Conservation (phyloP, 2,888 invertebrate genomes). For the Pheosia gnoma region DNA sequence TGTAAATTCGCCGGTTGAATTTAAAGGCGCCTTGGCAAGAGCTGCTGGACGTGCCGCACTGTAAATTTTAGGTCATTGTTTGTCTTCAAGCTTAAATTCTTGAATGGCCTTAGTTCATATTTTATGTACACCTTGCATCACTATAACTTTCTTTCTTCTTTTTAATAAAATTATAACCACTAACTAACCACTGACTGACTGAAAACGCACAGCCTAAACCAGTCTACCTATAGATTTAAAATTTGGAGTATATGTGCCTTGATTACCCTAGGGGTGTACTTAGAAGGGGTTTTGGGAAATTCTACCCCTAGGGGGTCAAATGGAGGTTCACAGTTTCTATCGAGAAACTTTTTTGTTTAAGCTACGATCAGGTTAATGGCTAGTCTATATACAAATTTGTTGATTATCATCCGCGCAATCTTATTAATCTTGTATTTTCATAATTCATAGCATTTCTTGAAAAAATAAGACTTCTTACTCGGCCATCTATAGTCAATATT, state of each 20-base stretch:
- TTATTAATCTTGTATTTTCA: background rate
- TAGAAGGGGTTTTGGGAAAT: too few relatives aligned
- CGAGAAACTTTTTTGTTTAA: too few relatives aligned
- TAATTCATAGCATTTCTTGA: conserved; percentile 9
- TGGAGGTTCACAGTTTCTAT: too few relatives aligned
- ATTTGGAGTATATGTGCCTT: too few relatives aligned
- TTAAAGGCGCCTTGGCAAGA: conserved; percentile 20
- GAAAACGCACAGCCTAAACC: too few relatives aligned
- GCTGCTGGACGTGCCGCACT: background rate
- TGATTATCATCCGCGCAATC: background rate
- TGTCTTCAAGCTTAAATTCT: background rate
- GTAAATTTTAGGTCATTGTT: background rate
- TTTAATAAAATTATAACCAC: too few relatives aligned
- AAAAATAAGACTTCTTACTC: conserved; percentile 19
- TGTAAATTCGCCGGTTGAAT: conserved; percentile 25
- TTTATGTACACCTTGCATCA: background rate
- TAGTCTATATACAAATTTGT: too few relatives aligned
- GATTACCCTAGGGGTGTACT: too few relatives aligned
- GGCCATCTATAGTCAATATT: conserved; percentile 35
- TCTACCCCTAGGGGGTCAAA: too few relatives aligned
- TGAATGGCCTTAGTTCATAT: background rate
- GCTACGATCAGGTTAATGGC: too few relatives aligned
- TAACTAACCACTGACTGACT: too few relatives aligned
- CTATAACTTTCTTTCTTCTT: background rate
- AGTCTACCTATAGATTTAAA: too few relatives aligned